Percentiles rank a stretch among this genome's conserved stretches.
Evolutionary conservation across 2,797 vertebrate genomes (phyloP).

Genomic region (Lagodon rhomboides): DNA sequence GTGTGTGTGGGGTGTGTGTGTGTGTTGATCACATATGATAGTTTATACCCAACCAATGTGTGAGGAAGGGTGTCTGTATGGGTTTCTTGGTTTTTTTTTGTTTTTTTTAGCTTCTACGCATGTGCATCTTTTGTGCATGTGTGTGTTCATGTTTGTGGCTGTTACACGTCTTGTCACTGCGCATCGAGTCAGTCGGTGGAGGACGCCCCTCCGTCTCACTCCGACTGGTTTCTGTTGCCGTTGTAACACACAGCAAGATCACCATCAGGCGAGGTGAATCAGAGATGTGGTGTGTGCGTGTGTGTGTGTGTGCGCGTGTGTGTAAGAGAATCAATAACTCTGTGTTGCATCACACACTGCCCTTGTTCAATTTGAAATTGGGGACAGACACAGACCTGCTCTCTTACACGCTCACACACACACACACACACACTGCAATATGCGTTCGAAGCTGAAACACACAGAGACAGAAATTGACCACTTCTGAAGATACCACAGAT

Average conservation of each 20-base stretch:
- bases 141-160: not conserved
- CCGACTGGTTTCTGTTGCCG: constrained; percentile 37
- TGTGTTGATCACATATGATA: constrained; percentile 46
- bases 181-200: constrained; percentile 29
- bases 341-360: constrained; percentile 39
- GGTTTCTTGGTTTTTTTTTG: not conserved
- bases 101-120: no score
- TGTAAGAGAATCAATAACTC: constrained; percentile 52
- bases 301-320: constrained; percentile 2
- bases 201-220: constrained; percentile 26
- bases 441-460: not conserved
- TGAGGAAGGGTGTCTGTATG: not conserved
- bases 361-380: constrained; percentile 56
- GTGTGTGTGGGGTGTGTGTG: constrained; percentile 21
- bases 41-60: constrained; percentile 15
- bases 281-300: constrained; percentile 2
- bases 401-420: not conserved
- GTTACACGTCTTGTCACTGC: constrained; percentile 15
- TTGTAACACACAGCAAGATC: constrained; percentile 46
- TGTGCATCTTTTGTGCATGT: not conserved
- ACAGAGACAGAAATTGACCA: not conserved
- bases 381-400: constrained; percentile 12
- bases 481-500: constrained; percentile 13
- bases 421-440: not conserved
- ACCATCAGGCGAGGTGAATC: constrained; percentile 45